phyloP scores from a whole-genome alignment of 2,888 invertebrate genomes.

The Heliconius sara region DNA sequence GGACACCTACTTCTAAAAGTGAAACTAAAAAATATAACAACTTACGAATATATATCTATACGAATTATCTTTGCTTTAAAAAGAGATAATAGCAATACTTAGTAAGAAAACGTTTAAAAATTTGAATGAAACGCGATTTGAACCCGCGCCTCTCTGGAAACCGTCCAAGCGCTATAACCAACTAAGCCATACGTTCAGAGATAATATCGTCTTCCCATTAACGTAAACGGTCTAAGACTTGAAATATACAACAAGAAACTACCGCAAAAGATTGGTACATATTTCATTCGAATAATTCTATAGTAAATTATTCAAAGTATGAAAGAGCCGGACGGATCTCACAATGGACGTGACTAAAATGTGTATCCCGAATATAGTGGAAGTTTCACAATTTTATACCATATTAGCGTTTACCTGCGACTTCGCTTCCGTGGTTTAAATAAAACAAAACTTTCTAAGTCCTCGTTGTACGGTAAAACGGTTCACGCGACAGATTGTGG shows the following conservation, averaged over 20 bases:
- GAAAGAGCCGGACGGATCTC: conserved; percentile 15
- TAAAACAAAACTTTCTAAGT: no score
- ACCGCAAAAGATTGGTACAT: neutral
- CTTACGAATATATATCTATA: no score
- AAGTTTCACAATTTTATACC: conserved; percentile 19
- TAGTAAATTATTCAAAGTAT: conserved; percentile 16
- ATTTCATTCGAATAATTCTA: conserved; percentile 3
- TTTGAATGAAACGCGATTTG: no score
- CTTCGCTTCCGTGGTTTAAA: neutral
- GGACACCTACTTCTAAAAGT: no score
- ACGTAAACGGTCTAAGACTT: neutral
- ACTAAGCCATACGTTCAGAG: no score
- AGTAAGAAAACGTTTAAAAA: no score
- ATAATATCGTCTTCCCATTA: neutral
- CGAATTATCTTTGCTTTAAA: neutral
- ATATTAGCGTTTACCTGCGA: neutral
- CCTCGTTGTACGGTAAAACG: no score
- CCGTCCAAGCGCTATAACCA: no score
- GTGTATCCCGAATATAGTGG: neutral
- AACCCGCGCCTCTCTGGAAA: no score
- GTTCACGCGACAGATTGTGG: no score
- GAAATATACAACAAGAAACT: neutral
- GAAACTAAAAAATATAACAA: no score
- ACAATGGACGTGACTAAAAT: conserved; percentile 23
- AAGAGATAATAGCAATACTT: neutral